These are phyloP conservation scores for Lacanobia wlatinum DNA, from an alignment of 2,888 invertebrate species.

Conservation along the genomic window DNA sequence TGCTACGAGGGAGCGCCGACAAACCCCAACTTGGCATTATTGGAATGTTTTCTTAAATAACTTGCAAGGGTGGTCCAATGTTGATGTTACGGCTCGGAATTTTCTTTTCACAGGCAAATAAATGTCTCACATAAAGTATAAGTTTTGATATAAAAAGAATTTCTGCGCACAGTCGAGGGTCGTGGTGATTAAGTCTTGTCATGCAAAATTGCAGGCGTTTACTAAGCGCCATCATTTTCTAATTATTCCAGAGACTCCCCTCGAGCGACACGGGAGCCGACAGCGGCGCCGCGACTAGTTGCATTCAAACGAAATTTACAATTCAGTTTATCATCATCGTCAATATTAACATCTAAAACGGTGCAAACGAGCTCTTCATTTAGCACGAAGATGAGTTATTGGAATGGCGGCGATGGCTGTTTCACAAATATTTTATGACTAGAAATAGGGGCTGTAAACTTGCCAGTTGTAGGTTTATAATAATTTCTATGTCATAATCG, in stretches of 20 bases:
- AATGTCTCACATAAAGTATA: constrained; percentile 54
- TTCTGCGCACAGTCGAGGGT: constrained; percentile 63
- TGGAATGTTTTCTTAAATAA: constrained; percentile 84
- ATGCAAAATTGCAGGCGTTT: constrained; percentile 79
- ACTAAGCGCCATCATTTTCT: constrained; percentile 71
- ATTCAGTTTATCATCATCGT: constrained; percentile 75
- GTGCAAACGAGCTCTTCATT: constrained; percentile 70
- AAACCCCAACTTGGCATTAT: constrained; percentile 74
- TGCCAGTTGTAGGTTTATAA: constrained; percentile 20
- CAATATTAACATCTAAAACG: constrained; percentile 78
- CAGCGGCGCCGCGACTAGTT: constrained; percentile 69
- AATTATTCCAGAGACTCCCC: constrained; percentile 67
- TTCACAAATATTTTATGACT: constrained; percentile 50
- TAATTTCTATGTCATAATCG: constrained; percentile 44
- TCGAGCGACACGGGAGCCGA: constrained; percentile 57
- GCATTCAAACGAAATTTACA: constrained; percentile 75
- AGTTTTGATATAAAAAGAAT: constrained; percentile 56
- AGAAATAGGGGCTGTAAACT: constrained; percentile 42
- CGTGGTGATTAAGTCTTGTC: constrained; percentile 78
- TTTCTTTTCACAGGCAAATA: constrained; percentile 57
- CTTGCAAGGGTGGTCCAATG: constrained; percentile 84
- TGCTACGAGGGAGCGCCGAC: constrained; percentile 75
- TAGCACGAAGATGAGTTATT: constrained; percentile 59
- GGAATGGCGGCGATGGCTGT: constrained; percentile 39
- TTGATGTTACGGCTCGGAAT: constrained; percentile 66